Conservation (phyloP, 2,113 vertebrate species). For the Heterocephalus glaber region DNA sequence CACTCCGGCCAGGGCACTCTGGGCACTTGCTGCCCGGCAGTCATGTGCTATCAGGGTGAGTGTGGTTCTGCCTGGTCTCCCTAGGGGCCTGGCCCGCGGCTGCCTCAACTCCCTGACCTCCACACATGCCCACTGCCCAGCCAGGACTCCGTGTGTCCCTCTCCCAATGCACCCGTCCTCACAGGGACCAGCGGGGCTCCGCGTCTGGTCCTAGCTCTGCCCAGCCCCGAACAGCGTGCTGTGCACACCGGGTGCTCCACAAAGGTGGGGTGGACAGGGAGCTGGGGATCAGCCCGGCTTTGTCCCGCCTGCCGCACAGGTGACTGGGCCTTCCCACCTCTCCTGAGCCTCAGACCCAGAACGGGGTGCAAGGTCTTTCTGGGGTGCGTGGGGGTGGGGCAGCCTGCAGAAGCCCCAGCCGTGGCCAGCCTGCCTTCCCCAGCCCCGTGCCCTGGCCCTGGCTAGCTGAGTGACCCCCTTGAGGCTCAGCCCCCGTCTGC, state of each 20-base stretch:
- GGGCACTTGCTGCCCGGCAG: not conserved
- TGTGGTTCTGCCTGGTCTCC: not conserved
- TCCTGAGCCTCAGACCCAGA: not conserved
- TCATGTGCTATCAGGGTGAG: not conserved
- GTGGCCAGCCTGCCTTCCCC: fast-evolving
- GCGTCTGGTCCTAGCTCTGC: not conserved
- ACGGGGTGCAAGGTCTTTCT: not conserved
- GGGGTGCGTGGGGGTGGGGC: not conserved
- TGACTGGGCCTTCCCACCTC: fast-evolving
- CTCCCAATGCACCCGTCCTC: not conserved
- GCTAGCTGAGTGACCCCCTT: not conserved
- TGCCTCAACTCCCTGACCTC: not conserved
- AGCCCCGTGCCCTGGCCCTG: not conserved
- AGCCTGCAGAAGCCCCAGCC: not conserved
- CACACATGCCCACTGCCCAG: not conserved
- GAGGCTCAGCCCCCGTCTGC: not conserved
- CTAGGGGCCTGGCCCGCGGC: not conserved
- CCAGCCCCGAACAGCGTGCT: not conserved
- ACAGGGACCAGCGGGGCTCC: not conserved
- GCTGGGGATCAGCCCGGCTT: not conserved
- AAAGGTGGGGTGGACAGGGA: not conserved
- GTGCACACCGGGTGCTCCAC: too few relatives aligned
- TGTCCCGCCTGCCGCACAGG: not conserved
- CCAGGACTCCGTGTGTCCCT: not conserved
- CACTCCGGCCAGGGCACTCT: not conserved